Percentiles rank a stretch among this genome's conserved stretches.
These are phyloP conservation scores for Julus scanicus DNA, from an alignment of 2,888 invertebrate genomes.

Conservation along the genomic window DNA sequence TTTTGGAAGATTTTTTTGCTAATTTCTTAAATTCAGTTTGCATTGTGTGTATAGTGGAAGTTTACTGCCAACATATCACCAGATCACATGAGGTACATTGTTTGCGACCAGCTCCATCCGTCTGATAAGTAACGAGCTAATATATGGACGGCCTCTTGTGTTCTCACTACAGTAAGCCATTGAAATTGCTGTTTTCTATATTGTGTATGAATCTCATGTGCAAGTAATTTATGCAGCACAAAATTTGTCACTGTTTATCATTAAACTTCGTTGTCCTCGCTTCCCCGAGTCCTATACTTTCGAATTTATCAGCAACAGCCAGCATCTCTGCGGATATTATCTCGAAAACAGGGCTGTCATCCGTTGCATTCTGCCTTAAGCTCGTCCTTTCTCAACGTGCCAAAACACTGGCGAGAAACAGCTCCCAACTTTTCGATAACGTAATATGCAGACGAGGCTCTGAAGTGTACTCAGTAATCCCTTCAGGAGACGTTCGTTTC, in stretches of 20 bases:
- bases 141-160: no score
- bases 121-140: no score
- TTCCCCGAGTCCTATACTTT: background rate
- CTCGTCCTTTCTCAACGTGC: background rate
- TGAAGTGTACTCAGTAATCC: slow-evolving; percentile 37
- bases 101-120: no score
- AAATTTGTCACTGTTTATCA: background rate
- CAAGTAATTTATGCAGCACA: background rate
- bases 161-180: background rate
- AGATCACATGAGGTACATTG: no score
- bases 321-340: background rate
- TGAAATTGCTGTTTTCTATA: background rate
- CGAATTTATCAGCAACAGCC: background rate
- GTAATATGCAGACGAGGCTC: slow-evolving; percentile 8
- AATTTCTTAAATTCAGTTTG: no score
- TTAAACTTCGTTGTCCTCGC: background rate
- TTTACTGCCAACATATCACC: no score
- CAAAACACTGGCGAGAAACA: background rate
- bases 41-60: no score
- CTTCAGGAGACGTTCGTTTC: slow-evolving; percentile 9
- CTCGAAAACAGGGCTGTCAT: background rate
- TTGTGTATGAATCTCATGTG: background rate
- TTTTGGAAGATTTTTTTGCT: no score
- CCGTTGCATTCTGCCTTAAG: background rate
- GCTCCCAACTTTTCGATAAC: slow-evolving; percentile 1